A percentile compares a stretch with the other conserved stretches of the same genome.
Conservation (phyloP, 2,797 vertebrate genomes). For the Tangara arthus region DNA sequence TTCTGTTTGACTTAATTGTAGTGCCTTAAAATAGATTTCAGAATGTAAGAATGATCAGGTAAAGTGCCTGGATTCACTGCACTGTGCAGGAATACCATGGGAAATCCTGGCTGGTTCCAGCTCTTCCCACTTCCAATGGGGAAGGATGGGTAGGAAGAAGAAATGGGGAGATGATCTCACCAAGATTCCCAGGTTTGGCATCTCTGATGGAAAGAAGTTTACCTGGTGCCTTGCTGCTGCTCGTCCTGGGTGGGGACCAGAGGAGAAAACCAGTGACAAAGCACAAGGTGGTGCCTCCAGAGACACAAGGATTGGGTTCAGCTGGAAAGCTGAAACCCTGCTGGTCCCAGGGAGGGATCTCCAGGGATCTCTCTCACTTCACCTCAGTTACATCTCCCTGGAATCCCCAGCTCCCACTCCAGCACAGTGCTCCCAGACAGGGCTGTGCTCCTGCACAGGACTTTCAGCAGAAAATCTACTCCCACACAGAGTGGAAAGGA, state of each 20-base stretch:
- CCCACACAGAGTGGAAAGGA: not conserved
- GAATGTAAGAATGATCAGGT: not conserved
- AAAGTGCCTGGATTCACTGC: not conserved
- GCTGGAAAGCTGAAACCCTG: not conserved
- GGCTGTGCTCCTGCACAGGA: not conserved
- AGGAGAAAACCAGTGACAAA: not conserved
- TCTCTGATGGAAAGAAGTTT: not conserved
- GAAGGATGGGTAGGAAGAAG: not conserved
- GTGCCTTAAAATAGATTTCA: constrained; percentile 1
- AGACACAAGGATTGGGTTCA: not conserved
- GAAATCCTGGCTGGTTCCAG: not conserved
- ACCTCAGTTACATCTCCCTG: not conserved
- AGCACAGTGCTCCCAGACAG: not conserved
- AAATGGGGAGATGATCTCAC: not conserved
- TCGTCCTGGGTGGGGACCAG: fast-evolving
- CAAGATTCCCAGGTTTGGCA: not conserved
- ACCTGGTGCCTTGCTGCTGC: not conserved
- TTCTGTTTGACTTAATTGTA: constrained; percentile 33
- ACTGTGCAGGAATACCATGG: fast-evolving
- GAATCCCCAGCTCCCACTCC: not conserved
- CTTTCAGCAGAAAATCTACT: not conserved
- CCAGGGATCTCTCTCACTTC: not conserved
- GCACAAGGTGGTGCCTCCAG: not conserved
- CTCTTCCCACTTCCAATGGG: not conserved
- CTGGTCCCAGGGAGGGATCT: not conserved